Conservation (phyloP, 30 jellyfish, hydroid and myxozoan species). For the Aurelia sp. region DNA sequence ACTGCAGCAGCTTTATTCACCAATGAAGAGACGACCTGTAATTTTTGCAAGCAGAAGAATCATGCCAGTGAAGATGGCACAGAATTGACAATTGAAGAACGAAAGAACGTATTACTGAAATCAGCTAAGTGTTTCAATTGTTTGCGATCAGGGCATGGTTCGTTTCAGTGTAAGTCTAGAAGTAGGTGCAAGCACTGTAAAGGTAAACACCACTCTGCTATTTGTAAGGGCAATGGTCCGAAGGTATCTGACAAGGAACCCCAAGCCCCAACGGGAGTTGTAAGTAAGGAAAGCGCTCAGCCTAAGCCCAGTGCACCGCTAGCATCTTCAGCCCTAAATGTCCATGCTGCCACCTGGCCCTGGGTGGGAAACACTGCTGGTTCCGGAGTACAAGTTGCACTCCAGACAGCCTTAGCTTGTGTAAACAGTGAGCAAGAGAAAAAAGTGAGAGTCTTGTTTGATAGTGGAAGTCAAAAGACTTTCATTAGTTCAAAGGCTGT, state of each 20-base stretch:
- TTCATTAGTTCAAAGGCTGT: no score
- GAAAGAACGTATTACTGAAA: slow-evolving; percentile 18
- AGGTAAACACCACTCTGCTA: slow-evolving; percentile 37
- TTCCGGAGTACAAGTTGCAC: no score
- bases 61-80: slow-evolving; percentile 8
- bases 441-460: no score
- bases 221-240: neutral
- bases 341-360: no score
- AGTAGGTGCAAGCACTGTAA: slow-evolving; percentile 11
- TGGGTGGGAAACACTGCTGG: no score
- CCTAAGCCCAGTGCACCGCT: no score
- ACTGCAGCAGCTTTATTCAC: slow-evolving; percentile 9
- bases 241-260: no score
- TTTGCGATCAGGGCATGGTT: slow-evolving; percentile 15
- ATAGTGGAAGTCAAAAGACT: no score
- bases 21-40: neutral
- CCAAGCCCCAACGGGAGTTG: no score
- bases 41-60: neutral
- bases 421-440: no score
- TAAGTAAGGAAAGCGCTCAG: no score
- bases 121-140: slow-evolving; percentile 27
- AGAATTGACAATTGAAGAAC: neutral
- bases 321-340: neutral
- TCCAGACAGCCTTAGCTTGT: no score
- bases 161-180: slow-evolving; percentile 23